These are phyloP conservation scores for Sicus ferrugineus DNA, from an alignment of 2,888 invertebrate species.

Conservation along the genomic window DNA sequence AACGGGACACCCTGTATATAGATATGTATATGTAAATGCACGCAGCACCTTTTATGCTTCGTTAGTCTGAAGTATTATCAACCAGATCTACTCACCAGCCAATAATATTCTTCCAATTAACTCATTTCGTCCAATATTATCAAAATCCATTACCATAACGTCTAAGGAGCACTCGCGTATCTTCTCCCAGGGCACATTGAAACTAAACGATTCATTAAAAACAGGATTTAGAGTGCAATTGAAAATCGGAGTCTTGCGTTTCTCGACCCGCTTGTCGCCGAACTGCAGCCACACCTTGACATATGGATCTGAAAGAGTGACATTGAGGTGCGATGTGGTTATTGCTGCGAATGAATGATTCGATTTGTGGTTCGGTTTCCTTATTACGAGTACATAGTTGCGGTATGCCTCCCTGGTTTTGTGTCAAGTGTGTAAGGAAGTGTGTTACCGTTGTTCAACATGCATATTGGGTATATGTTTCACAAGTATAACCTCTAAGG, in stretches of 20 bases:
- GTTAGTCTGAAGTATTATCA: constrained; percentile 8
- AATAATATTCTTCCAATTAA: constrained; percentile 90
- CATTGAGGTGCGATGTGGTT: constrained; percentile 17
- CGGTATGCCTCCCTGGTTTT: too few species aligned
- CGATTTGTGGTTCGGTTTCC: too few species aligned
- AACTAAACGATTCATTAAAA: constrained; percentile 95
- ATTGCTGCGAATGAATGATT: not conserved
- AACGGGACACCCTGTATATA: too few species aligned
- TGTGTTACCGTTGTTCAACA: too few species aligned
- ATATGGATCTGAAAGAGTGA: constrained; percentile 83
- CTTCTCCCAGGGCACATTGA: constrained; percentile 97
- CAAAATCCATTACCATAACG: constrained; percentile 97
- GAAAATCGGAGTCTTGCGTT: constrained; percentile 93
- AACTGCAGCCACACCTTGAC: constrained; percentile 98
- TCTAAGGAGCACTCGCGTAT: constrained; percentile 93
- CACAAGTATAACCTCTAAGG: too few species aligned
- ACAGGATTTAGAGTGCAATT: constrained; percentile 94
- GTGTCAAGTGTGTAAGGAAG: too few species aligned
- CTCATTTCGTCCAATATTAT: constrained; percentile 93
- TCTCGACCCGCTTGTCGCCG: constrained; percentile 93
- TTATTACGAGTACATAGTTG: too few species aligned
- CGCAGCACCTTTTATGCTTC: not conserved
- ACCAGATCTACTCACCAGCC: constrained; percentile 72
- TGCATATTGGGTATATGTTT: too few species aligned
- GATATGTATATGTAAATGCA: too few species aligned